Evolutionary conservation across 2,797 vertebrate genomes (phyloP), one percentile per base, ranked within the genome.

Genomic region (Tympanoctomys barrerae): DNA sequence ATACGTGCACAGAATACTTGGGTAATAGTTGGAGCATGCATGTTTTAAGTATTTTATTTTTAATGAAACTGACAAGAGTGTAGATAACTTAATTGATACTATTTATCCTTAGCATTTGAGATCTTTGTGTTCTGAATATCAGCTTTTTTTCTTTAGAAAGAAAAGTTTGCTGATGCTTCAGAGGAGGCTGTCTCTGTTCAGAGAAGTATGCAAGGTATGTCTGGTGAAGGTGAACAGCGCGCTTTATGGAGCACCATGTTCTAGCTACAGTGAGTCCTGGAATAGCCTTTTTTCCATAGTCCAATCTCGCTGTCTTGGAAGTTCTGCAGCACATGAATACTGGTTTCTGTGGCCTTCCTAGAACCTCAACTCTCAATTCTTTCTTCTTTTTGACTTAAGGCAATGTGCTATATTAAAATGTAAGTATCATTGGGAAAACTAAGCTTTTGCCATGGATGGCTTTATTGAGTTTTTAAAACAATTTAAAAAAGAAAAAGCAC

Each of bases 151-250:
- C 98, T 98, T 94, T 98, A 99, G 99, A 99, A 99, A 98, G 98
- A 99, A 96, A 99, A 99, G 91, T 98, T 99, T 96, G 87, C 98
- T 85, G 98, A 96, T 94, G 98, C 98, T 90, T 98, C 99, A 90
- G 98, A 99, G 77, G 98, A 99, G 97, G 98, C 99, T n/a, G 97
- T 98, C 78, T 99, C 98, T 77, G 98, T 99, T 57, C 98, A 99
- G 91, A 98, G 98, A 97, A 98, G 98, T 98, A 99, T 99, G 99
- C 99, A 99, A 99, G 99, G 99, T 99, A 98, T 73, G 97, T 96
- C 59, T 97, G 39, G 36, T 81, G n/a, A 19, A 84, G 79, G 13
- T 7, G 77, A 75, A 19, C 2, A 86, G 46, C 62, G 66, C 6
- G 8, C 36, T 18, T 83, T 18, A 22, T 95, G 94, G 57, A 39